Evolutionary conservation across 2,888 invertebrate genomes (phyloP), one percentile per base, ranked within the genome.

Genomic region (Pasiphila rectangulata): DNA sequence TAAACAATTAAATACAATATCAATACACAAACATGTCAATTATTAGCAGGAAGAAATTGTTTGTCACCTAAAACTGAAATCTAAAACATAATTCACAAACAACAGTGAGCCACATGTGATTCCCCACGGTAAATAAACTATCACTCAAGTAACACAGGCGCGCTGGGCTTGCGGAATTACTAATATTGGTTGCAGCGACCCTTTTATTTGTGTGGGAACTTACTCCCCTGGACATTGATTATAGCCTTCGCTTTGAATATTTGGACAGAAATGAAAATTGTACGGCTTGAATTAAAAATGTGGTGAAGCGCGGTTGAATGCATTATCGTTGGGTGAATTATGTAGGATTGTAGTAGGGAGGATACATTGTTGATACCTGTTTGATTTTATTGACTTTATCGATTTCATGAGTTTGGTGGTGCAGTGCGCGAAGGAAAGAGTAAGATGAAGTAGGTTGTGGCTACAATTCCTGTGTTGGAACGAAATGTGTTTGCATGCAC

Each of bases 191-290:
- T 39, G 19, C 29, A 23, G n/a, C 12, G 42, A 47, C 38, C 47
- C 32, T 47, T 46, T 36, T 38, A 38, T 37, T 47, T 37, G 27
- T 20, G 41, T 30, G 23, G 30, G 23, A 30, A 30, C 13, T 25
- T 20, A 37, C 25, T 30, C 41, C 40, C 46, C 34, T 38, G 41
- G 34, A 25, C 13, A 42, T 47, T 37, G 46, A 47, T 47, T 37
- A 42, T 17, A 32, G 20, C 25, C 16, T 41, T 24, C 13, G 9
- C 10, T 19, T 9, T 12, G 12, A 21, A 17, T 29, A 12, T 41
- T 37, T 47, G 37, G 16, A 34, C 27, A 43, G 23, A 27, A 25
- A 43, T 47, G 21, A 42, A 38, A 42, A 24, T 20, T 42, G 30
- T 30, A 23, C 23, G 15, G 36, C 12, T 27, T 35, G 29, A 41